A percentile compares a stretch with the other conserved stretches of the same genome.
Evolutionary conservation across 2,113 vertebrate species (phyloP).

Genomic region (Tautogolabrus adspersus): DNA sequence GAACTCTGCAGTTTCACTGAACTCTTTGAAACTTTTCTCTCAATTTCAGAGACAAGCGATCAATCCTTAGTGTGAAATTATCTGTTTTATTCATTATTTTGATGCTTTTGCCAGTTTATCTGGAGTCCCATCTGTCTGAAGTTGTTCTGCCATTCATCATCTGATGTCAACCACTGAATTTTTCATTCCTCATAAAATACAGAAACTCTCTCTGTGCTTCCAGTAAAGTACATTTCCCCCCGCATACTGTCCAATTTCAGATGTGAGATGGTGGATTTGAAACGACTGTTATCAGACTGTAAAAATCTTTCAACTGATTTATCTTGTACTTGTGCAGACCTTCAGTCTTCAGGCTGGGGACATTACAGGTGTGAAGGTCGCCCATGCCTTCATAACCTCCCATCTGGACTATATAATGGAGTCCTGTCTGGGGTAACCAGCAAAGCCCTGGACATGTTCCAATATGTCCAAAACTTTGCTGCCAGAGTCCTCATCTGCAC

Average conservation of each 20-base stretch:
- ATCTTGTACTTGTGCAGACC: conserved; percentile 1
- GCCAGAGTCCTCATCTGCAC: too few species aligned
- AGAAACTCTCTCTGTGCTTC: background rate
- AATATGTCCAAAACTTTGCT: too few species aligned
- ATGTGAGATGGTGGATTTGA: conserved; percentile 13
- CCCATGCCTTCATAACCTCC: background rate
- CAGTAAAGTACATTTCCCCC: conserved; percentile 20
- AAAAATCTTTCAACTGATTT: conserved; percentile 25
- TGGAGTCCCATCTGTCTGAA: conserved; percentile 36
- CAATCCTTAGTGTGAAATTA: conserved; percentile 42
- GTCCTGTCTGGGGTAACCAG: too few species aligned
- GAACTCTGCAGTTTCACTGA: conserved; percentile 25
- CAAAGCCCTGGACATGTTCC: too few species aligned
- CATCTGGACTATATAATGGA: too few species aligned
- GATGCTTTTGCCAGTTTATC: conserved; percentile 30
- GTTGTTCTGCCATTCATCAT: conserved; percentile 49
- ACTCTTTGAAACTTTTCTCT: conserved; percentile 21
- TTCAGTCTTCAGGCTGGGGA: conserved; percentile 14
- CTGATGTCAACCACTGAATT: conserved; percentile 34
- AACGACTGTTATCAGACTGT: conserved; percentile 22
- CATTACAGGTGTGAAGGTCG: conserved; percentile 4
- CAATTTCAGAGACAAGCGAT: conserved; percentile 16
- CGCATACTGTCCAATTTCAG: conserved; percentile 22
- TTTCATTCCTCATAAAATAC: conserved; percentile 35
- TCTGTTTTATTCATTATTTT: conserved; percentile 42